Base-by-base conservation (phyloP, 2,113 vertebrate species). In the Centropristis striata region DNA sequence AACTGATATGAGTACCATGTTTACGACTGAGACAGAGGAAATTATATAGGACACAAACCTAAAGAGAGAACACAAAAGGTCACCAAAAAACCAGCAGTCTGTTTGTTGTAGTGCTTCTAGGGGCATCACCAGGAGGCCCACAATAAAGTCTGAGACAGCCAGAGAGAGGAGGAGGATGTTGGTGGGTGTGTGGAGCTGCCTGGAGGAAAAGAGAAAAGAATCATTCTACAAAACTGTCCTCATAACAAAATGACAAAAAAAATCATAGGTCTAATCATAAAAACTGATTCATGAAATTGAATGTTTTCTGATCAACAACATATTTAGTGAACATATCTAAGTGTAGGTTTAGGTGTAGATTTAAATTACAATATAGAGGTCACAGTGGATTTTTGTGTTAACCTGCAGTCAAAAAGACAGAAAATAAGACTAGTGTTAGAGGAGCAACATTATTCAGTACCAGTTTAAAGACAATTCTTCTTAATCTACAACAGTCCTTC, bases 121-220 rank as follows among this genome's bases (percentile, higher is more conserved):
- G 2, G 96, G 96, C 95, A 96, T 95, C 67, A 96, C 42, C 27
- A 96, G 28, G 16, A 91, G 37, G 39, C 91, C 91, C 4, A 90
- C 63, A 0, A 90, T 50, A 16, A 92, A 70, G 55, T 93, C 92
- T 15, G 90, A 88, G 25, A 90, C 72, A 16, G 91, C 88, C 86
- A 94, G 84, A 44, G 91, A 92, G 57, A 92, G 73, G 21, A 93
- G 69, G 13, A 94, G 61, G 74, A 89, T 50, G 74, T 94, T 93
- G 47, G 86, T 92, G n/a, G 86, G 79, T 16, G 87, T 92, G 75
- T 94, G 92, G 28, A 94, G 91, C 75, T 93, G 85, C 78, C 88
- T 93, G 80, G 49, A 75, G 37, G 59, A 10, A n/a, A 12, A 86
- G 4, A 71, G 47, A 27, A 16, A 32, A 3, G 9, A 1, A 16